Base-by-base conservation (phyloP, 2,113 vertebrate genomes). In the Lepidothrix coronata region DNA sequence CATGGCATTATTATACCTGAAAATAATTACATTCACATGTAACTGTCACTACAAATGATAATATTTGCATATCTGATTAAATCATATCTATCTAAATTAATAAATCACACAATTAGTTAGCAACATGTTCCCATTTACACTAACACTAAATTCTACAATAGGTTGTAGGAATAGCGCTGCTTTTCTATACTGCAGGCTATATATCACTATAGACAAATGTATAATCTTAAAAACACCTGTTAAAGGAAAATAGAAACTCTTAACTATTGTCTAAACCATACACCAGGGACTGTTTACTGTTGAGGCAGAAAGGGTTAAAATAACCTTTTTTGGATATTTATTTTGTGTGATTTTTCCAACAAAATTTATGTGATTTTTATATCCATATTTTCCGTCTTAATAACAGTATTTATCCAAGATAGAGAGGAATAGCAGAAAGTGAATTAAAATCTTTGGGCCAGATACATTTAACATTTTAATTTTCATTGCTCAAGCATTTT, bases 61-160 rank as follows among this genome's bases (percentile, higher is more conserved):
- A 41, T 76, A 93, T 83, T 90, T 93, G 43, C n/a, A 28, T 94
- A 77, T 67, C 27, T 77, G 59, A 80, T 83, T 93, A 67, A 92
- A 90, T 88, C 10, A 18, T 71, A 63, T 65, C 13, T 73, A 79
- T 70, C 27, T 88, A 72, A 46, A 66, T 8, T 54, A 70, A 89
- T 58, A 88, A 88, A 88, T 85, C 66, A 58, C 17, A 39, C 7
- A 51, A 22, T 49, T 72, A 78, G 41, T 88, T 81, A 68, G 9
- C 5, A 85, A 74, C 7, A 77, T 80, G 8, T 58, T 80, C 16
- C 5, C 4, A 41, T 77, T 71, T 80, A 20, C 21, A n/a, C 12
- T 55, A 74, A 39, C 4, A 79, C 14, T 62, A 12, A 90, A 62
- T 63, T 74, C 30, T 76, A 59, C 30, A 59, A 21, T 4, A 67